Base-by-base conservation (phyloP, 2,113 vertebrate species). In the Gadus chalcogrammus region DNA sequence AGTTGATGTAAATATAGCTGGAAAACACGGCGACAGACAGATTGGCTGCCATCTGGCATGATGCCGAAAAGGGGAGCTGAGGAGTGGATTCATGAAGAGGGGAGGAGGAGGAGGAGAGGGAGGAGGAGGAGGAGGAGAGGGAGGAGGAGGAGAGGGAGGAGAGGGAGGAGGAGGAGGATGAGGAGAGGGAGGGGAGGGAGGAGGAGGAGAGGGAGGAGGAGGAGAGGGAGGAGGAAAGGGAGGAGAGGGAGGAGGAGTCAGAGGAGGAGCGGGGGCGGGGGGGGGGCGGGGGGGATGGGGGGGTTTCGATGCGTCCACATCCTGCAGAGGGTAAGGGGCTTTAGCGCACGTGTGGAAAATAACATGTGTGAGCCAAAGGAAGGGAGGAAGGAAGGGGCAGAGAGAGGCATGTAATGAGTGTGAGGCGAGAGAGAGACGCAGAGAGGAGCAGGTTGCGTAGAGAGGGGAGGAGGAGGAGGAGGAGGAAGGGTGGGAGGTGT, bases 361-460 rank as follows among this genome's bases (percentile, higher is more conserved):
- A 73, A 69, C 73, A 77, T 81, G 80, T 74, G 78, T 52, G 80
- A 82, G 78, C 71, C 70, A 72, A 69, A 75, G 76, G 73, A 18
- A 65, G 81, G 64, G 69, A 68, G 72, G 67, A 73, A 73, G 72
- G 35, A 72, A 69, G 74, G 18, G 7, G 6, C 16, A 28, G 48
- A 22, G 15, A n/a, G 24, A 65, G 65, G 5, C 16, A 38, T 31
- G 31, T 22, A 63, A 24, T 15, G 20, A 20, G 63, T 12, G 24
- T 79, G 68, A 58, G 27, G n/a, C n/a, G 28, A n/a, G 3, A 58
- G 7, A 38, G 11, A 20, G 56, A 35, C 68, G 56, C 1, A 22
- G 68, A 22, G 15, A 4, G 16, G 28, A 17, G 27, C 31, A 35
- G 31, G 31, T 35, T 35, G 31, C 31, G 31, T 35, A 35, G 31